phyloP scores from a whole-genome alignment of 2,888 invertebrate genomes.

The Clitarchus hookeri region DNA sequence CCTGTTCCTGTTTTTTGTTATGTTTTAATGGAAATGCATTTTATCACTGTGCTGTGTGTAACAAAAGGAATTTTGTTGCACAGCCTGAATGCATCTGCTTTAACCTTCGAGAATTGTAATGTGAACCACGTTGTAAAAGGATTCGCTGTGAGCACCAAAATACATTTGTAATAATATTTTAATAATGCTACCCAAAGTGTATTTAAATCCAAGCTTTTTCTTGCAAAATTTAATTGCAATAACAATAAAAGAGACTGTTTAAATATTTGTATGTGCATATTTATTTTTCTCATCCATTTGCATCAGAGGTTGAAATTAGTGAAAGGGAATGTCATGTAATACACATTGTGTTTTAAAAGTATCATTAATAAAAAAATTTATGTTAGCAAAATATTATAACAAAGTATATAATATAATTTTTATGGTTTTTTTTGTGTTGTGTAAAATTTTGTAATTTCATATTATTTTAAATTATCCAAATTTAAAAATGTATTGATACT shows the following conservation, averaged over 20 bases:
- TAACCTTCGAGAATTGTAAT: neutral
- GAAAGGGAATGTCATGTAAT: neutral
- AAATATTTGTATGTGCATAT: neutral
- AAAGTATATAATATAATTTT: too few species aligned
- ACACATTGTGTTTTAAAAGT: too few species aligned
- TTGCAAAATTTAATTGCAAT: conserved; percentile 3
- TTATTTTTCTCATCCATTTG: neutral
- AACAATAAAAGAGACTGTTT: conserved; percentile 23
- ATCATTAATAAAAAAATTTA: too few species aligned
- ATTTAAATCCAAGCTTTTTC: conserved; percentile 21
- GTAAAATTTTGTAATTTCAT: too few species aligned
- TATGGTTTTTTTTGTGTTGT: too few species aligned
- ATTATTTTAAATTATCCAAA: too few species aligned
- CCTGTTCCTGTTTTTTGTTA: conserved; percentile 3
- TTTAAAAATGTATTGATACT: too few species aligned
- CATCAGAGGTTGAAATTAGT: neutral
- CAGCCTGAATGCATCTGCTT: conserved; percentile 18
- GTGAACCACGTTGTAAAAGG: conserved; percentile 10
- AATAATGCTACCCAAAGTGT: conserved; percentile 24
- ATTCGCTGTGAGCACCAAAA: conserved; percentile 24
- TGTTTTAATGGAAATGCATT: neutral
- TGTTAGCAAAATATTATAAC: too few species aligned
- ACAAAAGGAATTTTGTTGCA: neutral
- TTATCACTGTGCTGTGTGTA: neutral
- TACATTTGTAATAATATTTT: conserved; percentile 25